Conservation (phyloP, 2,797 vertebrate genomes). For the Notolabrus celidotus region DNA sequence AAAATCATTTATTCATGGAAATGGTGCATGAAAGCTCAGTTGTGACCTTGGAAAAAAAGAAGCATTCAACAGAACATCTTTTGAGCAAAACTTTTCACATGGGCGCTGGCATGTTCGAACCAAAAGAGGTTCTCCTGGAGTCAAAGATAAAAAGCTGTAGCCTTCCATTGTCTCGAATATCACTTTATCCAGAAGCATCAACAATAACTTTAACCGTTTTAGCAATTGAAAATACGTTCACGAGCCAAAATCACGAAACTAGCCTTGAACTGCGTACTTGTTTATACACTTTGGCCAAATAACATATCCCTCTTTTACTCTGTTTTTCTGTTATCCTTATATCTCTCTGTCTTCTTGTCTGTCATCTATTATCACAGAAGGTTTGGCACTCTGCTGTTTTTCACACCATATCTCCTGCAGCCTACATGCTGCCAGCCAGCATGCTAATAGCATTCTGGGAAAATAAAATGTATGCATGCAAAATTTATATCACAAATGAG, state of each 20-base stretch:
- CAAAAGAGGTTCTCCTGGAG: neutral
- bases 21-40: neutral
- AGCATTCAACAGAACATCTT: neutral
- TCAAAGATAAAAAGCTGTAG: neutral
- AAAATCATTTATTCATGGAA: neutral
- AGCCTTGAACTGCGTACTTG: neutral
- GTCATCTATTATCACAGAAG: slow-evolving; percentile 17
- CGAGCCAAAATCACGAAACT: neutral
- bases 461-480: slow-evolving; percentile 30
- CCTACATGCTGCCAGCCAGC: slow-evolving; percentile 13
- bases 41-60: neutral
- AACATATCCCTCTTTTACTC: neutral
- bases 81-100: neutral
- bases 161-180: neutral
- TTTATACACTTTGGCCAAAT: neutral
- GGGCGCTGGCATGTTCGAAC: neutral
- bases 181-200: neutral
- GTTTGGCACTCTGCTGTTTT: slow-evolving; percentile 17
- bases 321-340: neutral
- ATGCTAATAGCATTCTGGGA: slow-evolving; percentile 14
- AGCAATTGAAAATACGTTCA: neutral
- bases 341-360: neutral
- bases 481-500: slow-evolving; percentile 17
- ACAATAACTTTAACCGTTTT: no score
- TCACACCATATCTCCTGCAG: slow-evolving; percentile 21